phyloP scores from a whole-genome alignment of 23 tunicate genomes.

The Aplidium turbinatum region DNA sequence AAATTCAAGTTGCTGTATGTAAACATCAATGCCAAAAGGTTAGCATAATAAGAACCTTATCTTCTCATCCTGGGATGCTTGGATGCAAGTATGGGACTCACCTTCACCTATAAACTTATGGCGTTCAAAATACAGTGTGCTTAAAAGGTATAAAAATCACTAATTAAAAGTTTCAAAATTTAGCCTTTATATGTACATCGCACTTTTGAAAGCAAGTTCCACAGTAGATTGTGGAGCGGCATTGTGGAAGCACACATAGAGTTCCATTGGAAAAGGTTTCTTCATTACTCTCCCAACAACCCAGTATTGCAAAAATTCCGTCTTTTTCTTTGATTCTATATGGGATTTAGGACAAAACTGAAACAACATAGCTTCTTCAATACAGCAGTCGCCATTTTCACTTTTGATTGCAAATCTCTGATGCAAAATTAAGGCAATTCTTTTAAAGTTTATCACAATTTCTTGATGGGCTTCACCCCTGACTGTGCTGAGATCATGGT shows the following conservation, averaged over 20 bases:
- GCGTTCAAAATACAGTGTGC: too few relatives aligned
- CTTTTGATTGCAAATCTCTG: conserved; percentile 18
- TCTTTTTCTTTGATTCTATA: conserved; percentile 7
- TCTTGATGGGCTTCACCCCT: conserved; percentile 14
- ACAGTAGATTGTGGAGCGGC: conserved; percentile 51
- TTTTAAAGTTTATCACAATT: conserved; percentile 36
- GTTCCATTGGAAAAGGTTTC: conserved; percentile 29
- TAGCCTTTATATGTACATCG: conserved; percentile 2
- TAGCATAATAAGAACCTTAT: too few relatives aligned
- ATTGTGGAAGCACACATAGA: conserved; percentile 60
- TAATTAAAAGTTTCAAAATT: too few relatives aligned
- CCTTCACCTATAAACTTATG: too few relatives aligned
- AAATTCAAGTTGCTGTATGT: too few relatives aligned
- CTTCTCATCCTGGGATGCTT: too few relatives aligned
- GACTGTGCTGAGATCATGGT: conserved; percentile 3
- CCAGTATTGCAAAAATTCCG: conserved; percentile 61
- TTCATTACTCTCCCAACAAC: conserved; percentile 39
- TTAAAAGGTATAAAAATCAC: too few relatives aligned
- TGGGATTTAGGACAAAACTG: conserved; percentile 20
- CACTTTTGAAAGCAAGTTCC: conserved; percentile 51
- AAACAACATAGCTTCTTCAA: conserved; percentile 63
- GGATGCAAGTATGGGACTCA: too few relatives aligned
- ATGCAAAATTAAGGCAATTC: conserved; percentile 39
- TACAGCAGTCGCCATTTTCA: conserved; percentile 15
- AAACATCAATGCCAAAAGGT: too few relatives aligned